Evolutionary conservation across 2,113 vertebrate species (phyloP).

Genomic region (Thalassarche chlororhynchos): DNA sequence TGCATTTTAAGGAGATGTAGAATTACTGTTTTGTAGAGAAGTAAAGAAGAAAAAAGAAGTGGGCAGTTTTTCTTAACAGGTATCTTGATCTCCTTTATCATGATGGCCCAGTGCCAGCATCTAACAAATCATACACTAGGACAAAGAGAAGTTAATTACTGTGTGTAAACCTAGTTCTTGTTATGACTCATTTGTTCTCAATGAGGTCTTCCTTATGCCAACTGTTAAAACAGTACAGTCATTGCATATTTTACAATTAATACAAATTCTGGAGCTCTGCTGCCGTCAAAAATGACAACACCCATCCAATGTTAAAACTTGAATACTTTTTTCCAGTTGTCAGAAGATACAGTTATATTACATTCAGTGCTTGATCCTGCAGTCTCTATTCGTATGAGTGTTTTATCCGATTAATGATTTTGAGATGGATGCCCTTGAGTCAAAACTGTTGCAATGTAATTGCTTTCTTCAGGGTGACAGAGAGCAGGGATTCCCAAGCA

Average conservation of each 20-base stretch:
- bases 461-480: neutral
- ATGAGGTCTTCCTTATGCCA: neutral
- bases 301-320: constrained; percentile 19
- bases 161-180: constrained; percentile 24
- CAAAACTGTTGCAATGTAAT: neutral
- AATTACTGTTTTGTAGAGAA: neutral
- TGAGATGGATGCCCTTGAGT: neutral
- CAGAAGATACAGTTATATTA: neutral
- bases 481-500: neutral
- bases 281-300: constrained; percentile 5
- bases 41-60: neutral
- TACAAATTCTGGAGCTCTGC: neutral
- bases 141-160: constrained; percentile 61
- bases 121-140: constrained; percentile 23
- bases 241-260: constrained; percentile 32
- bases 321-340: neutral
- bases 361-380: neutral
- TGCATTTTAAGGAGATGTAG: neutral
- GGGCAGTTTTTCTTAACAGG: neutral
- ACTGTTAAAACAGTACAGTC: constrained; percentile 26
- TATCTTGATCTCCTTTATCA: neutral
- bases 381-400: neutral
- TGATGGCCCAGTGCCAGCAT: neutral
- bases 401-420: neutral
- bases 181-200: constrained; percentile 58